phyloP scores from a whole-genome alignment of 2,113 vertebrate genomes.

The Vidua chalybeata region DNA sequence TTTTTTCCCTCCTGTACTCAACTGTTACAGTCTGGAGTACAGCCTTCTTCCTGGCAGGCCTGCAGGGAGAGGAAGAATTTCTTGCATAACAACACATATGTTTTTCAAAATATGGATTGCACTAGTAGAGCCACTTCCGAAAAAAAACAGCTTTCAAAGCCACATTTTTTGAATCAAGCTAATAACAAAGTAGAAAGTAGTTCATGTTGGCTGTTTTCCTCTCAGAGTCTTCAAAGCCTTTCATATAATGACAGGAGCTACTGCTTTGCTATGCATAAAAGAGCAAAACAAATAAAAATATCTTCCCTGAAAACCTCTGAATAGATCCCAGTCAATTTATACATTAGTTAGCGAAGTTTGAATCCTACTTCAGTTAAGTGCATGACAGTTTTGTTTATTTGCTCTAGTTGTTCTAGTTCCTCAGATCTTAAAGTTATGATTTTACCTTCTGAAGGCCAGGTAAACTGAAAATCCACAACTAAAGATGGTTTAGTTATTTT shows the following conservation, averaged over 20 bases:
- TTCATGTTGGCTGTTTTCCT: neutral
- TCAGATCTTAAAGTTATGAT: neutral
- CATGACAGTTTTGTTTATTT: neutral
- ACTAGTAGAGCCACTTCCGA: neutral
- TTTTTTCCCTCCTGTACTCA: neutral
- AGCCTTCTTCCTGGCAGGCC: neutral
- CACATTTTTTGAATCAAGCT: neutral
- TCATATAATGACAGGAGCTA: slow-evolving; percentile 24
- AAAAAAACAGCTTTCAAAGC: neutral
- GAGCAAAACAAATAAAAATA: slow-evolving; percentile 35
- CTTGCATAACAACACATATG: neutral
- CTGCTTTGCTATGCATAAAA: slow-evolving; percentile 14
- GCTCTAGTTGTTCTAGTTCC: neutral
- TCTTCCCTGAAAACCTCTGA: neutral
- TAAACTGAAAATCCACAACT: neutral
- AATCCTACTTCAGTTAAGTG: neutral
- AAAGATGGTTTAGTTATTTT: neutral
- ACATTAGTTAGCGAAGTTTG: neutral
- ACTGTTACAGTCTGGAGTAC: neutral
- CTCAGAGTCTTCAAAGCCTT: slow-evolving; percentile 30
- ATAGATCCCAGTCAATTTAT: neutral
- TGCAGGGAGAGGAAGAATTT: neutral
- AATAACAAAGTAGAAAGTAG: slow-evolving; percentile 29
- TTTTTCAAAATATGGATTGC: slow-evolving; percentile 26
- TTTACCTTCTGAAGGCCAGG: neutral